These are phyloP conservation scores for Mallotus villosus DNA, from an alignment of 2,797 vertebrate species.

Conservation along the genomic window DNA sequence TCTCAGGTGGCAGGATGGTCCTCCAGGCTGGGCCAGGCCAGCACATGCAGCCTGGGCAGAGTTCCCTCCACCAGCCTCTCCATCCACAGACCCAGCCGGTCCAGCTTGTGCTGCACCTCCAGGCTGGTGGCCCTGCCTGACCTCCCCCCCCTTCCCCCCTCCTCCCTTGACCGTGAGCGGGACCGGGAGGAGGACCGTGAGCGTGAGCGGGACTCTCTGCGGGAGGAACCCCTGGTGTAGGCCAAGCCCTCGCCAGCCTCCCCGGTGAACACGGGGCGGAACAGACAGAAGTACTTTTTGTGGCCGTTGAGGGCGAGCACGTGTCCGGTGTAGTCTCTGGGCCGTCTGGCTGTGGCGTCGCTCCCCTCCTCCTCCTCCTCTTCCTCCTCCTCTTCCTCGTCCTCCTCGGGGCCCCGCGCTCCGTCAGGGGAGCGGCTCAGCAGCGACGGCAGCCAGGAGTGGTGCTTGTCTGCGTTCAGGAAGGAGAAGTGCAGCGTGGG, in stretches of 20 bases:
- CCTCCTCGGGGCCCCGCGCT: slow-evolving; percentile 54
- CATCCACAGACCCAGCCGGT: slow-evolving; percentile 94
- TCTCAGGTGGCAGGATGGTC: too few relatives aligned
- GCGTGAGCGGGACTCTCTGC: slow-evolving; percentile 61
- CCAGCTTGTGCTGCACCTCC: slow-evolving; percentile 85
- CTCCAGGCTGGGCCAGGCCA: slow-evolving; percentile 84
- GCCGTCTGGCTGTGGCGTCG: slow-evolving; percentile 19
- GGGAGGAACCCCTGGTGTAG: slow-evolving; percentile 64
- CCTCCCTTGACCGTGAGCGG: slow-evolving; percentile 69
- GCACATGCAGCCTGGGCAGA: slow-evolving; percentile 85
- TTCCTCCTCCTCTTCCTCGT: slow-evolving; percentile 53
- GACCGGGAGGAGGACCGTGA: slow-evolving; percentile 60
- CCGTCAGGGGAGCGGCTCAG: slow-evolving; percentile 76
- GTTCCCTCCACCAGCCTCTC: slow-evolving; percentile 92
- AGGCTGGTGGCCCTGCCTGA: slow-evolving; percentile 70
- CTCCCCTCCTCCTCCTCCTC: slow-evolving; percentile 24
- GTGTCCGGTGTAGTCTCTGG: slow-evolving; percentile 81
- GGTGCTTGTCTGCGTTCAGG: slow-evolving; percentile 92
- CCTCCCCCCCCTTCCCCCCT: slow-evolving; percentile 44
- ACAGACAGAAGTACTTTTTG: slow-evolving; percentile 96
- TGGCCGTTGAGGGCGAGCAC: slow-evolving; percentile 93
- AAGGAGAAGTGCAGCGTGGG: slow-evolving; percentile 94
- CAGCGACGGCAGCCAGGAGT: slow-evolving; percentile 86
- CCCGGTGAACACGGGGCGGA: slow-evolving; percentile 78
- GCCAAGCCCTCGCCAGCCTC: slow-evolving; percentile 45